Conservation (phyloP, 2,888 invertebrate species). For the Catocala fraxini region DNA sequence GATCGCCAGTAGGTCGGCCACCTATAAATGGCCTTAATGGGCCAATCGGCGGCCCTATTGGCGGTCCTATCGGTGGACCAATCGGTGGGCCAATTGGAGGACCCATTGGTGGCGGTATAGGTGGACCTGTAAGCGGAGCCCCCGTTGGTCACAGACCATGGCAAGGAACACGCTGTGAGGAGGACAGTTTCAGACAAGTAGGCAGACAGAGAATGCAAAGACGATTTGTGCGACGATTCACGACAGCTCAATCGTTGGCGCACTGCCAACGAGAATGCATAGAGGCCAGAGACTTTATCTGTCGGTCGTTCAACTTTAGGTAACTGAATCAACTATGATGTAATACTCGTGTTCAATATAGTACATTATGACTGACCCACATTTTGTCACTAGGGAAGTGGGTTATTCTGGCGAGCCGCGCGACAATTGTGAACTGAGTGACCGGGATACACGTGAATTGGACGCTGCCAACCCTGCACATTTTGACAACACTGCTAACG, state of each 20-base stretch:
- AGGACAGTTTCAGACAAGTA: constrained; percentile 94
- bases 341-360: constrained; percentile 30
- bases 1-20: constrained; percentile 54
- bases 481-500: constrained; percentile 94
- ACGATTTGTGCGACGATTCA: constrained; percentile 91
- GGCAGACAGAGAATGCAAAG: constrained; percentile 93
- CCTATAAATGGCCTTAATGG: constrained; percentile 41
- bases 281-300: constrained; percentile 93
- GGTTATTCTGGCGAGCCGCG: constrained; percentile 89
- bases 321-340: constrained; percentile 61
- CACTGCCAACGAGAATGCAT: constrained; percentile 95
- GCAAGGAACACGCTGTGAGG: constrained; percentile 91
- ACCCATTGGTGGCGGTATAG: constrained; percentile 69
- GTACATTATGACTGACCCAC: constrained; percentile 29
- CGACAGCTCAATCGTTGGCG: constrained; percentile 91
- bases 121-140: constrained; percentile 68
- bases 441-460: constrained; percentile 94
- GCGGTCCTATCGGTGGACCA: constrained; percentile 66
- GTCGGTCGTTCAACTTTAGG: constrained; percentile 96
- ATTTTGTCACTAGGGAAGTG: constrained; percentile 78
- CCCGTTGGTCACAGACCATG: constrained; percentile 73
- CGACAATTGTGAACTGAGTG: constrained; percentile 96
- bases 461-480: constrained; percentile 95
- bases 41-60: constrained; percentile 62
- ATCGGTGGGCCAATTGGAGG: constrained; percentile 59